Evolutionary conservation across 2,113 vertebrate genomes (phyloP), one percentile per base, ranked within the genome.

Genomic region (Triplophysa dalaica): DNA sequence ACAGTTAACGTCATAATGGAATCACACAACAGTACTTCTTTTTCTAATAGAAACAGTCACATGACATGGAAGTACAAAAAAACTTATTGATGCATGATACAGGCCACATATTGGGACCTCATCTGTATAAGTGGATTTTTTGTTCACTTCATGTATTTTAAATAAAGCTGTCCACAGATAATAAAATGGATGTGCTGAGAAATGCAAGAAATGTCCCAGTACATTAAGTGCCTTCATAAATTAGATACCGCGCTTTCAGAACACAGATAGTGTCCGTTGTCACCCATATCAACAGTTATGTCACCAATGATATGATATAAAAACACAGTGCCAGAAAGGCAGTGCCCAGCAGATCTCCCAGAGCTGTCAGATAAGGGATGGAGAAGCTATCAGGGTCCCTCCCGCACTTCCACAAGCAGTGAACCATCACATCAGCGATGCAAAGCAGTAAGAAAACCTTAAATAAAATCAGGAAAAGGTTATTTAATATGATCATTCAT

Each of bases 361-460:
- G 81, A 22, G 96, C 96, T 0, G 97, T 98, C 85, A 99, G 94
- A 91, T 98, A 99, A 9, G 96, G 97, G 89, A 98, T 98, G n/a
- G 96, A 95, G 85, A 95, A 94, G 56, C 93, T 96, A 77, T 99
- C 97, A 0, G 97, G 97, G 70, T 99, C 97, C 90, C 95, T 91
- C 0, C 90, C 88, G 81, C 84, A 91, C 80, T 89, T 88, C 97
- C 97, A 98, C 16, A 94, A 90, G 80, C 94, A 90, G 74, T 95
- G 94, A 48, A 96, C 95, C 63, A 95, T 86, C 60, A 94, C 91
- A 78, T 98, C 96, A 0, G 96, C 95, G 19, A 93, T 0, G 0
- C 93, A 95, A 60, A 99, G 91, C 82, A 99, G 91, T 76, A 92
- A 78, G 24, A 89, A 83, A 69, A 98, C 96, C 97, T 99, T 43